Conservation (phyloP, 2,888 invertebrate genomes). For the Drosophila prostipennis region DNA sequence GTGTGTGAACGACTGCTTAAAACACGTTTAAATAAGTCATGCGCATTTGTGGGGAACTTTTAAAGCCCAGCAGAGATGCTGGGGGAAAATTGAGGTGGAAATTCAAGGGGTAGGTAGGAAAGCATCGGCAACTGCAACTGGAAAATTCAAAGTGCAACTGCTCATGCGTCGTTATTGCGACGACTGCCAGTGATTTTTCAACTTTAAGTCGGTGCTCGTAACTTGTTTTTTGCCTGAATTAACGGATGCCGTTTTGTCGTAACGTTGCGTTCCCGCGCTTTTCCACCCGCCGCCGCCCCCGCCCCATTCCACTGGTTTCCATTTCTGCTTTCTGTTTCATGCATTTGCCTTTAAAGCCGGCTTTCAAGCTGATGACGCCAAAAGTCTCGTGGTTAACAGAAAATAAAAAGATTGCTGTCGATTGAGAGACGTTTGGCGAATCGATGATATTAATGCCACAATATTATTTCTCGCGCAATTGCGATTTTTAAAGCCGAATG, state of each 20-base stretch:
- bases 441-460: conserved; percentile 2
- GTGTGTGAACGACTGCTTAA: conserved; percentile 13
- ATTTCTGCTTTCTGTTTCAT: conserved; percentile 37
- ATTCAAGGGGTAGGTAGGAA: conserved; percentile 28
- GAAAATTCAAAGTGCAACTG: conserved; percentile 26
- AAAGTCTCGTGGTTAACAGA: conserved; percentile 12
- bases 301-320: conserved; percentile 2
- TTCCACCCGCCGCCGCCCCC: conserved; percentile 24
- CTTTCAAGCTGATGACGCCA: conserved; percentile 27
- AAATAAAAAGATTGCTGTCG: not conserved
- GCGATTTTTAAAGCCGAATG: conserved; percentile 2
- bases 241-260: conserved; percentile 33
- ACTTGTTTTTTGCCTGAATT: conserved; percentile 43
- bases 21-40: conserved; percentile 47
- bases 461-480: not conserved
- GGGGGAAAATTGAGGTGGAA: conserved; percentile 54
- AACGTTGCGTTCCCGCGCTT: conserved; percentile 44
- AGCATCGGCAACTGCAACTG: conserved; percentile 13
- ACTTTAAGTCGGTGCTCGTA: conserved; percentile 24
- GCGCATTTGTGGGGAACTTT: conserved; percentile 51
- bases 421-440: no score
- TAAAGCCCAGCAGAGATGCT: conserved; percentile 56
- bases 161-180: conserved; percentile 34
- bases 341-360: conserved; percentile 38
- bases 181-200: conserved; percentile 32